phyloP scores from a whole-genome alignment of 2,113 vertebrate species.

The Tretioscincus oriximinensis region DNA sequence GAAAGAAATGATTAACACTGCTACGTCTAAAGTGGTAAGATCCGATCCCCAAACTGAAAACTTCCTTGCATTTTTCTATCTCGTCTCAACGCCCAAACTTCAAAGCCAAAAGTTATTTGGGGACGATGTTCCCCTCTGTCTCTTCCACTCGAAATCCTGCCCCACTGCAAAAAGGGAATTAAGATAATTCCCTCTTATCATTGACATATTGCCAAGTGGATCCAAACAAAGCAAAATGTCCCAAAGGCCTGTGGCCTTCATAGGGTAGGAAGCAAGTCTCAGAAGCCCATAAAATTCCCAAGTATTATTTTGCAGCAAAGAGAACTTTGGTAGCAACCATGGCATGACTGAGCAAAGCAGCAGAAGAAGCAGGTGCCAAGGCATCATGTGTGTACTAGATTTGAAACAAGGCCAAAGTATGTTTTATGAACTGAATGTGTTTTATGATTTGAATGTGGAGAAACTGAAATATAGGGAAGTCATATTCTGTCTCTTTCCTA shows the following conservation, averaged over 20 bases:
- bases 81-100: background rate
- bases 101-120: background rate
- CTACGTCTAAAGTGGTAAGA: background rate
- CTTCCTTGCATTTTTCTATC: background rate
- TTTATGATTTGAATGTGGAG: background rate
- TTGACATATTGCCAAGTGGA: background rate
- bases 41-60: background rate
- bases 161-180: background rate
- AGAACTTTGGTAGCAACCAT: background rate
- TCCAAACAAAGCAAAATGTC: background rate
- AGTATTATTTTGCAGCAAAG: background rate
- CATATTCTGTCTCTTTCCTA: too few relatives aligned
- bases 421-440: background rate
- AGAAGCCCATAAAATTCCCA: background rate
- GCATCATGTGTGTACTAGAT: background rate
- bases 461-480: too few relatives aligned
- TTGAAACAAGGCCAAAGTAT: background rate
- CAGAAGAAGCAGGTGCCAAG: background rate
- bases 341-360: background rate
- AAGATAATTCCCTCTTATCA: background rate
- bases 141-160: background rate
- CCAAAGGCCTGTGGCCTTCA: background rate
- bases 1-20: background rate
- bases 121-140: background rate
- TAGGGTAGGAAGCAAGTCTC: background rate